Conservation (phyloP, 1,140 invertebrate species). For the Cataglyphis hispanica region DNA sequence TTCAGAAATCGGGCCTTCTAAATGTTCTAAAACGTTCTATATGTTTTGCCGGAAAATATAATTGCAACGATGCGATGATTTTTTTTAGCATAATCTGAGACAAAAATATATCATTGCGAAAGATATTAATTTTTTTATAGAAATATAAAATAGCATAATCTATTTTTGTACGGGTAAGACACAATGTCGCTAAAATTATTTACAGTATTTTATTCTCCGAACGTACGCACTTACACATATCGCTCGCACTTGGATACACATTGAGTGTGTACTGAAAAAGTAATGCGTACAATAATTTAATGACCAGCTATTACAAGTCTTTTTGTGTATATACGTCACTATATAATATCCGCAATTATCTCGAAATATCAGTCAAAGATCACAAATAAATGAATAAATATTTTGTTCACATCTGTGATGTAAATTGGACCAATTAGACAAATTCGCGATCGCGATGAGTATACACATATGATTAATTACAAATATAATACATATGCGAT, state of each 20-base stretch:
- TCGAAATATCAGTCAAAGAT: background rate
- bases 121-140: too few species aligned
- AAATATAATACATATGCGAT: too few species aligned
- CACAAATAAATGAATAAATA: background rate
- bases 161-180: background rate
- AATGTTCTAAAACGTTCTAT: conserved; percentile 24
- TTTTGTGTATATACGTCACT: background rate
- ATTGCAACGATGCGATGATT: background rate
- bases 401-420: background rate
- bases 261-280: background rate
- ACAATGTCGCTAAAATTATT: conserved; percentile 1
- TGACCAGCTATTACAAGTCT: background rate
- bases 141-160: too few species aligned
- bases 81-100: background rate
- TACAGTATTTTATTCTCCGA: background rate
- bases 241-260: conserved; percentile 7
- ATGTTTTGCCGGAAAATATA: background rate
- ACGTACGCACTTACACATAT: background rate
- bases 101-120: too few species aligned
- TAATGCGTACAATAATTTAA: conserved; percentile 13
- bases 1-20: background rate
- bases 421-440: background rate
- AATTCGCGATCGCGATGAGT: background rate
- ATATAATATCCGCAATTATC: background rate
- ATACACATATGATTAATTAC: background rate